Percentiles rank a stretch among this genome's conserved stretches.
These are phyloP conservation scores for Rhopilema esculentum DNA, from an alignment of 30 jellyfish, hydroid and myxozoan species.

Conservation along the genomic window DNA sequence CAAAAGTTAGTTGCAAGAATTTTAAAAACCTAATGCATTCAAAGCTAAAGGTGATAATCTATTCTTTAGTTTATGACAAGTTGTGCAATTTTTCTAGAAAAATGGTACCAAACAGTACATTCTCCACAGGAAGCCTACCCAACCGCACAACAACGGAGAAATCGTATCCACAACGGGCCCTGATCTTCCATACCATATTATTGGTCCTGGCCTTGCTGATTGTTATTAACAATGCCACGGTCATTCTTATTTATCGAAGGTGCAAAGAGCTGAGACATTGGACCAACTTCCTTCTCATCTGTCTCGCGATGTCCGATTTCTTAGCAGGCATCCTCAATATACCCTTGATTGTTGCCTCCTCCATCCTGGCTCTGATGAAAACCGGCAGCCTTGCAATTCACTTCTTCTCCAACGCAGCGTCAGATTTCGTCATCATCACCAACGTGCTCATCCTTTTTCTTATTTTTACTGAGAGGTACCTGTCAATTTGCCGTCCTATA, in stretches of 20 bases:
- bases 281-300: slow-evolving; percentile 39
- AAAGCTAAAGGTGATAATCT: not conserved
- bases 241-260: slow-evolving; percentile 16
- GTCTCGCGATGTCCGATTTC: slow-evolving; percentile 54
- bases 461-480: slow-evolving; percentile 45
- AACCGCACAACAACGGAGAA: not conserved
- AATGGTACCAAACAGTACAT: slow-evolving; percentile 9
- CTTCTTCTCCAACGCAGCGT: slow-evolving; percentile 27
- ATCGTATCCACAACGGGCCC: slow-evolving; percentile 12
- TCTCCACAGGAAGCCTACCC: not conserved
- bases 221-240: slow-evolving; percentile 34
- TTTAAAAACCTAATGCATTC: too few relatives aligned
- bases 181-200: slow-evolving; percentile 30
- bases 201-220: slow-evolving; percentile 30
- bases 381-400: not conserved
- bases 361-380: slow-evolving; percentile 14
- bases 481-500: slow-evolving; percentile 47
- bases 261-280: slow-evolving; percentile 31
- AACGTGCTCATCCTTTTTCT: slow-evolving; percentile 45
- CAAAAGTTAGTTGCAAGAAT: too few relatives aligned
- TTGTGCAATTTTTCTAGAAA: not conserved
- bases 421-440: slow-evolving; percentile 35
- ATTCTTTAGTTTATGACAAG: not conserved
- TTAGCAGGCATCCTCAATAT: slow-evolving; percentile 49
- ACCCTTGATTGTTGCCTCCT: slow-evolving; percentile 51